phyloP scores from a whole-genome alignment of 2,888 invertebrate genomes.

The Lissonota sp. region DNA sequence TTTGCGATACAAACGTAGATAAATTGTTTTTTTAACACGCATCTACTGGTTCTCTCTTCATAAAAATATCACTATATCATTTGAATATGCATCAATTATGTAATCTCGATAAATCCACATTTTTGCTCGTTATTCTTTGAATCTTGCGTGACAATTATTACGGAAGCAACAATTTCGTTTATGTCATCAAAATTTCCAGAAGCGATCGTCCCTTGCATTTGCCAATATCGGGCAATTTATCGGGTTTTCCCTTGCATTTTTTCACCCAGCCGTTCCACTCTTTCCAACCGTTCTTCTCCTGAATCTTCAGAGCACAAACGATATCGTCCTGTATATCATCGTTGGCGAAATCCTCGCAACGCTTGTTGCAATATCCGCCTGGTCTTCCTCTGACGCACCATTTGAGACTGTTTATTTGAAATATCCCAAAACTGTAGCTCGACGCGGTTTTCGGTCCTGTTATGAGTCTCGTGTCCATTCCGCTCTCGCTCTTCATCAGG shows the following conservation, averaged over 20 bases:
- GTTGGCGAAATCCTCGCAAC: constrained; percentile 86
- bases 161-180: background rate
- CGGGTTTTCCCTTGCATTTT: constrained; percentile 77
- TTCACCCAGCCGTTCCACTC: constrained; percentile 80
- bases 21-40: too few species aligned
- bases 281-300: constrained; percentile 76
- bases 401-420: constrained; percentile 89
- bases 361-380: constrained; percentile 89
- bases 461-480: constrained; percentile 72
- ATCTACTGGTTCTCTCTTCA: too few species aligned
- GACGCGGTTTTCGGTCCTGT: constrained; percentile 77
- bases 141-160: too few species aligned
- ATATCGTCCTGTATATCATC: constrained; percentile 80
- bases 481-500: constrained; percentile 78
- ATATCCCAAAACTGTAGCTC: constrained; percentile 79
- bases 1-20: too few species aligned
- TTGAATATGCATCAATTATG: too few species aligned
- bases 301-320: constrained; percentile 77
- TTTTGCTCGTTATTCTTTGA: too few species aligned
- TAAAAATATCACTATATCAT: too few species aligned
- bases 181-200: background rate
- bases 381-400: constrained; percentile 88
- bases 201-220: constrained; percentile 53
- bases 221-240: constrained; percentile 37
- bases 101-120: too few species aligned